These are phyloP conservation scores for Linnaemya vulpina DNA, from an alignment of 2,888 invertebrate species.

Conservation along the genomic window DNA sequence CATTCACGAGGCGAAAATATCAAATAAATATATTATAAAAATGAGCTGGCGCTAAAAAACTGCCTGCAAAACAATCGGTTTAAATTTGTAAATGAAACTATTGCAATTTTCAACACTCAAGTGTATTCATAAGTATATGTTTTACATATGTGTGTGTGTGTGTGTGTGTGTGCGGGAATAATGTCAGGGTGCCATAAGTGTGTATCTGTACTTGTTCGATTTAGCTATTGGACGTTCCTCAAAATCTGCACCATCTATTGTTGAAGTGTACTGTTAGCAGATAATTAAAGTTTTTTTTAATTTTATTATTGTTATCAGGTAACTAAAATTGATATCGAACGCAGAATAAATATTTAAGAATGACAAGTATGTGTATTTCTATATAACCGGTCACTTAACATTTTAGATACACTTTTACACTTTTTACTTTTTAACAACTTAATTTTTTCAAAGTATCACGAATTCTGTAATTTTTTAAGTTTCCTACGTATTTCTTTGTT, in stretches of 20 bases:
- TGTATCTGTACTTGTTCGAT: background rate
- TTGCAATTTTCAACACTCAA: constrained; percentile 4
- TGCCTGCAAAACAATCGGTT: background rate
- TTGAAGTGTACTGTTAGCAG: constrained; percentile 1
- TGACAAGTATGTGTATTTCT: background rate
- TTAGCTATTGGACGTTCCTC: background rate
- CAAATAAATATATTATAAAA: background rate
- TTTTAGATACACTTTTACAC: background rate
- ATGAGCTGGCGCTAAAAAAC: background rate
- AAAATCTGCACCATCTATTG: background rate
- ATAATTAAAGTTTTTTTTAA: background rate
- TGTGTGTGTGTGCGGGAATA: background rate
- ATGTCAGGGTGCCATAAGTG: constrained; percentile 22
- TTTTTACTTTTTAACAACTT: no score
- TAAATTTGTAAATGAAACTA: background rate
- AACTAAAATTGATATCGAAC: constrained; percentile 29
- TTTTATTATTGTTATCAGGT: constrained; percentile 37
- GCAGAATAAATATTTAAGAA: background rate
- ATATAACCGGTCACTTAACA: background rate
- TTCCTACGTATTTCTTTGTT: no score
- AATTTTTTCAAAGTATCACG: no score
- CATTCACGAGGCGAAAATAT: no score
- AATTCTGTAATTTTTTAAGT: no score
- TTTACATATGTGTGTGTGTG: background rate
- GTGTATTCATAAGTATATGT: background rate